Conservation (phyloP, 2,113 vertebrate genomes). For the Oncorhynchus masou region DNA sequence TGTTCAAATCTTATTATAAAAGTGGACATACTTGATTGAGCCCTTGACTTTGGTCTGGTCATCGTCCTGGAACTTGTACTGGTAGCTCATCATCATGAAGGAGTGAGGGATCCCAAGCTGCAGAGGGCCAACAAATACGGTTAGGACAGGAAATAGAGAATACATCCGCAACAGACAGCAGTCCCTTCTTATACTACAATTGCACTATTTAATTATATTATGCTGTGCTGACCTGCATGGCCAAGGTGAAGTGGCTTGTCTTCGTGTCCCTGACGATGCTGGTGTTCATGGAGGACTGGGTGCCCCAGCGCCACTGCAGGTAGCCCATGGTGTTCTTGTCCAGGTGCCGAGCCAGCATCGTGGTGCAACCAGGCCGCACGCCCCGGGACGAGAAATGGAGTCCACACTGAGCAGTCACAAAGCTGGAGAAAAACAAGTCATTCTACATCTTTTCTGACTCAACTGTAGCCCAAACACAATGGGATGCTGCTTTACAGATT, state of each 20-base stretch:
- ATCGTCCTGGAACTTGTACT: slow-evolving; percentile 98
- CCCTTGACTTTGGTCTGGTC: slow-evolving; percentile 95
- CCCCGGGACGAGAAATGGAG: slow-evolving; percentile 93
- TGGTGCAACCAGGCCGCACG: slow-evolving; percentile 86
- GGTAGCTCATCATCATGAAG: slow-evolving; percentile 94
- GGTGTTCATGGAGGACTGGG: slow-evolving; percentile 97
- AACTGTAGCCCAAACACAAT: not conserved
- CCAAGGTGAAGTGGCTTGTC: slow-evolving; percentile 89
- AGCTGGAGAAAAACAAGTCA: slow-evolving; percentile 70
- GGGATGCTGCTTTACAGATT: not conserved
- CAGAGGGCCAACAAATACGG: slow-evolving; percentile 2
- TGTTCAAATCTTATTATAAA: slow-evolving; percentile 9
- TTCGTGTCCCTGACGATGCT: slow-evolving; percentile 94
- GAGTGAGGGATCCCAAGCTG: slow-evolving; percentile 96
- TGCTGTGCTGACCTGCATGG: slow-evolving; percentile 81
- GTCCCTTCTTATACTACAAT: too few species aligned
- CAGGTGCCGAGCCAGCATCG: slow-evolving; percentile 88
- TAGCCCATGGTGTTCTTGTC: slow-evolving; percentile 99
- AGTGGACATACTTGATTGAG: slow-evolving; percentile 84
- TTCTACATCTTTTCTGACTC: too few species aligned
- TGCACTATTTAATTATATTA: not conserved
- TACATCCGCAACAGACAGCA: not conserved
- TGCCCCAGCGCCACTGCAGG: slow-evolving; percentile 95
- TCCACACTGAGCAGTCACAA: slow-evolving; percentile 87
- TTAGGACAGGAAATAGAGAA: not conserved